Base-by-base conservation (phyloP, 2,888 invertebrate genomes). In the Cosmia pyralina region DNA sequence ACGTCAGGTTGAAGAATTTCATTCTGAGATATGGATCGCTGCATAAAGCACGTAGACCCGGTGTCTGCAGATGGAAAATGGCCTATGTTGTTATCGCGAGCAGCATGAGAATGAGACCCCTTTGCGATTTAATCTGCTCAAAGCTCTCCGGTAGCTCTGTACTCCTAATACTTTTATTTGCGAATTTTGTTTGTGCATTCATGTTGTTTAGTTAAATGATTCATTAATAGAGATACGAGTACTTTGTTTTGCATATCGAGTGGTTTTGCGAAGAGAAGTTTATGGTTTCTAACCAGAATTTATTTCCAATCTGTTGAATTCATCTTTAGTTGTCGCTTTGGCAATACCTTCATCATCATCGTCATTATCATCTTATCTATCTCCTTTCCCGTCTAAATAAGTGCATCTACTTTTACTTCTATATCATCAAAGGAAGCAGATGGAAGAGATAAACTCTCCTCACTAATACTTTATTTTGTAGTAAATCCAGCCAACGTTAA, bases 111-210 rank as follows among this genome's bases (percentile, higher is more conserved):
- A 92, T 88, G 89, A 92, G 90, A 88, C 88, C 87, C 79, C 90
- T 92, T 91, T 91, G 89, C 91, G 92, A 93, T 94, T 89, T 91
- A 91, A 94, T 94, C 92, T 91, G 84, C 81, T 88, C 88, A 89
- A 89, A 92, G 90, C 90, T 91, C 84, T 86, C 80, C 84, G 80
- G 84, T 85, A 85, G 73, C 79, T 87, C 85, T 93, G 89, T 81
- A 74, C 69, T 87, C 90, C 90, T 91, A 80, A 90, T 93, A 90
- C 72, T 86, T 89, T 80, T 89, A 91, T 89, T 86, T 83, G 65
- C 71, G 85, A 85, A 85, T 77, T 84, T 82, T 77, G 77, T 85
- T 69, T 59, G 58, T 67, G 50, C 28, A 48, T 69, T 63, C 38
- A 44, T 68, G 0, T 22, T 58, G 50, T 55, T 67, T 46, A 72